phyloP scores from a whole-genome alignment of 1,140 invertebrate species.

The Drosophila athabasca region DNA sequence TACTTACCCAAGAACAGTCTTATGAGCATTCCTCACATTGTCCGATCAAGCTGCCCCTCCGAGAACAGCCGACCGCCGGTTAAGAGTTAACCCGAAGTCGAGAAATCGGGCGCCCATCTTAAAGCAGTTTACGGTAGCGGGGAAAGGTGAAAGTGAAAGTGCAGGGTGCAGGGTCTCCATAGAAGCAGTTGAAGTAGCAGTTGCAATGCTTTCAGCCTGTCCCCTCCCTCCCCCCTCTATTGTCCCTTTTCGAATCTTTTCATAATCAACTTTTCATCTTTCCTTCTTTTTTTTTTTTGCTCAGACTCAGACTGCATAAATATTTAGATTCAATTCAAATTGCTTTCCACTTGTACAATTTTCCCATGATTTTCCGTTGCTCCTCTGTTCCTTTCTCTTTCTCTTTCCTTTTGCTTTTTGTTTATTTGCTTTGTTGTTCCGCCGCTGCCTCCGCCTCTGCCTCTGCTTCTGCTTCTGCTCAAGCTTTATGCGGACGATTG shows the following conservation, averaged over 20 bases:
- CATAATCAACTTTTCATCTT: conserved; percentile 20
- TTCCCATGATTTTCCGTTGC: neutral
- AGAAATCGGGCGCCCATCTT: too few species aligned
- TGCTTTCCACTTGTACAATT: conserved; percentile 48
- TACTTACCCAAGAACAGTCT: too few species aligned
- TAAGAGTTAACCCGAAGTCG: too few species aligned
- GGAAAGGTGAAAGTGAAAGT: too few species aligned
- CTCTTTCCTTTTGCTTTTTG: neutral
- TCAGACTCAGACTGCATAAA: conserved; percentile 53
- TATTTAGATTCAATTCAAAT: conserved; percentile 61
- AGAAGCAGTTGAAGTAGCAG: too few species aligned
- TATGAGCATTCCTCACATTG: too few species aligned
- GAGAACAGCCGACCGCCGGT: too few species aligned
- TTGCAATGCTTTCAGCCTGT: neutral
- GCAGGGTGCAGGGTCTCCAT: too few species aligned
- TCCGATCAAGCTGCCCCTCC: too few species aligned
- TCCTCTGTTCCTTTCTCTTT: conserved; percentile 9
- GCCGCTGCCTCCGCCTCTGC: conserved; percentile 28
- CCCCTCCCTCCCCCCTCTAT: neutral
- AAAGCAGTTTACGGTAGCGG: too few species aligned
- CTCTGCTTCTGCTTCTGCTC: conserved; percentile 20
- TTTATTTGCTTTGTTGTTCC: conserved; percentile 52
- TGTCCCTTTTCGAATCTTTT: neutral
- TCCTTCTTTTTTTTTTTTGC: neutral
- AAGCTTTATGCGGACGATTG: conserved; percentile 51